These are phyloP conservation scores for Corythucha ciliata DNA, from an alignment of 2,888 invertebrate species.

Conservation along the genomic window DNA sequence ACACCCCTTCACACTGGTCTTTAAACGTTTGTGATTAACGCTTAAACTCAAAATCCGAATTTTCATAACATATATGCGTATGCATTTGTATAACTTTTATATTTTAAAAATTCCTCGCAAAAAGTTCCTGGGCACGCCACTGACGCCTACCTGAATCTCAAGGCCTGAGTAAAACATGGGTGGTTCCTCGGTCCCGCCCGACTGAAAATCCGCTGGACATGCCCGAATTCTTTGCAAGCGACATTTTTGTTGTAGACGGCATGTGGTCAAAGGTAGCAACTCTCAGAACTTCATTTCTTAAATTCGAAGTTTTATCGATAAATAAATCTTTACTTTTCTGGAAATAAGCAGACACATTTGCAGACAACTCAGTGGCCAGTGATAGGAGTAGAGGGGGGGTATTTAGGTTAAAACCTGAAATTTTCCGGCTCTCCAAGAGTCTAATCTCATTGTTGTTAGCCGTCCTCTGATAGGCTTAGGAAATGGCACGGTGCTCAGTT, in stretches of 20 bases:
- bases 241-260: conserved; percentile 50
- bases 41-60: no score
- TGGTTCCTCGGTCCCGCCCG: conserved; percentile 12
- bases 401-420: conserved; percentile 38
- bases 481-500: conserved; percentile 63
- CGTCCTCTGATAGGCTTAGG: conserved; percentile 52
- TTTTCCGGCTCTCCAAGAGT: conserved; percentile 51
- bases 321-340: conserved; percentile 32
- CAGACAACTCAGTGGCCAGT: no score
- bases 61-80: no score
- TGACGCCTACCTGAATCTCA: conserved; percentile 66
- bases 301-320: conserved; percentile 51
- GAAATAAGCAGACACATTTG: no score
- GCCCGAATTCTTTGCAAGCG: conserved; percentile 21
- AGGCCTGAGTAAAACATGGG: conserved; percentile 44
- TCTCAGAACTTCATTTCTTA: conserved; percentile 50
- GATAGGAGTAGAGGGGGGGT: no score
- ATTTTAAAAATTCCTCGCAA: no score
- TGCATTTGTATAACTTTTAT: no score
- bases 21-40: no score
- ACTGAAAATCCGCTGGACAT: conserved; percentile 23
- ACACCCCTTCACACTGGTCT: no score
- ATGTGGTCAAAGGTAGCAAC: conserved; percentile 59
- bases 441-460: conserved; percentile 53
- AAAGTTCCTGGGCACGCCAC: no score